These are phyloP conservation scores for Lycia hirtaria DNA, from an alignment of 2,888 invertebrate species.

Conservation along the genomic window DNA sequence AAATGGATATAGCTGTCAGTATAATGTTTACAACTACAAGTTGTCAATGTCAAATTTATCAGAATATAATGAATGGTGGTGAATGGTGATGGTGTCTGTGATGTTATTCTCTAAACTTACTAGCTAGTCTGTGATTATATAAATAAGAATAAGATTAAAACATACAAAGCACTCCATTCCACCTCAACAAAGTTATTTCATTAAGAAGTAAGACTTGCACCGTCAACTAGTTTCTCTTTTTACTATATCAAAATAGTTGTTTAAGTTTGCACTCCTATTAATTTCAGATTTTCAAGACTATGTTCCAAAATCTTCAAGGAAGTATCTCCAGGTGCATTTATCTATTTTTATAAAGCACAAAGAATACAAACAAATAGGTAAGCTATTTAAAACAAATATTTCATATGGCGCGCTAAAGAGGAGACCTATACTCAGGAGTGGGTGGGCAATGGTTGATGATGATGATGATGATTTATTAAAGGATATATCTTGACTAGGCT, in stretches of 20 bases:
- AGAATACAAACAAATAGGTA: conserved; percentile 18
- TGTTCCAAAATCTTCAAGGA: conserved; percentile 15
- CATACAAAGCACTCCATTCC: conserved; percentile 11
- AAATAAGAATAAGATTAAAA: not conserved
- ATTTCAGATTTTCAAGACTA: conserved; percentile 19
- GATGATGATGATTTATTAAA: no score
- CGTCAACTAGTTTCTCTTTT: not conserved
- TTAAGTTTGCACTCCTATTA: conserved; percentile 23
- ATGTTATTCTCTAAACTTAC: no score
- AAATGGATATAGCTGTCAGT: no score
- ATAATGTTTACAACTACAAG: no score
- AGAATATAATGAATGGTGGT: not conserved
- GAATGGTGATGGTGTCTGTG: conserved; percentile 3
- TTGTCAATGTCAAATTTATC: not conserved
- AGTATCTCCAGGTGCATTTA: conserved; percentile 15
- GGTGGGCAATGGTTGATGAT: no score
- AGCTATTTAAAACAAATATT: not conserved
- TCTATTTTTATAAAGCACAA: not conserved
- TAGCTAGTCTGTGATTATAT: not conserved
- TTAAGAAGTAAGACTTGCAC: conserved; percentile 4
- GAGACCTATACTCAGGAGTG: no score
- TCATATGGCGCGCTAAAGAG: no score
- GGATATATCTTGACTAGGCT: not conserved
- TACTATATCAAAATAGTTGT: not conserved
- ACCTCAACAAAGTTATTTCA: not conserved